A percentile compares a stretch with the other conserved stretches of the same genome.
Conservation (phyloP, 2,113 vertebrate species). For the Cacatua alba region DNA sequence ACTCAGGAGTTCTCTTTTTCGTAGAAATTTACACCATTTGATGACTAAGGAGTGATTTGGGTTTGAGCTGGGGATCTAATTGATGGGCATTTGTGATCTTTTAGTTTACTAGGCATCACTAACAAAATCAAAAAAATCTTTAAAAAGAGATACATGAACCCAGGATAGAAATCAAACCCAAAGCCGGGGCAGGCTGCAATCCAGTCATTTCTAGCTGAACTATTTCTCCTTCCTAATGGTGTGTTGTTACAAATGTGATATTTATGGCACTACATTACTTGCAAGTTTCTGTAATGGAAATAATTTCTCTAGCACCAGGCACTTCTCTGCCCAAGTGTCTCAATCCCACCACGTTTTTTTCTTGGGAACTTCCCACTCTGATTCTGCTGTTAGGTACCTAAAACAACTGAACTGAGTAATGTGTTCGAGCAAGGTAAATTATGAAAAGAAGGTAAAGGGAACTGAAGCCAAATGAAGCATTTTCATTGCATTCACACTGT, state of each 20-base stretch:
- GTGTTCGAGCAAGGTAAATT: neutral
- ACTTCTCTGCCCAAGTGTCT: rapidly evolving
- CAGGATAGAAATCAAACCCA: neutral
- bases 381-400: neutral
- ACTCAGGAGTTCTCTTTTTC: neutral
- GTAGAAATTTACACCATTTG: neutral
- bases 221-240: neutral
- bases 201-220: neutral
- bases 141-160: neutral
- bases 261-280: neutral
- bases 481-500: neutral
- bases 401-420: neutral
- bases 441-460: neutral
- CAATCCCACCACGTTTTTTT: rapidly evolving
- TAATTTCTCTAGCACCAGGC: neutral
- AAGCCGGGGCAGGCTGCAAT: neutral
- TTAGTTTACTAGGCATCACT: neutral
- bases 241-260: neutral
- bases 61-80: neutral
- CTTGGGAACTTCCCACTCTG: neutral
- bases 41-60: neutral
- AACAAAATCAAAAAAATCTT: neutral
- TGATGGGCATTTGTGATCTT: neutral
- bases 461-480: neutral
- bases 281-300: neutral